These are phyloP conservation scores for Orchesella flavescens DNA, from an alignment of 2,888 invertebrate genomes.

Conservation along the genomic window DNA sequence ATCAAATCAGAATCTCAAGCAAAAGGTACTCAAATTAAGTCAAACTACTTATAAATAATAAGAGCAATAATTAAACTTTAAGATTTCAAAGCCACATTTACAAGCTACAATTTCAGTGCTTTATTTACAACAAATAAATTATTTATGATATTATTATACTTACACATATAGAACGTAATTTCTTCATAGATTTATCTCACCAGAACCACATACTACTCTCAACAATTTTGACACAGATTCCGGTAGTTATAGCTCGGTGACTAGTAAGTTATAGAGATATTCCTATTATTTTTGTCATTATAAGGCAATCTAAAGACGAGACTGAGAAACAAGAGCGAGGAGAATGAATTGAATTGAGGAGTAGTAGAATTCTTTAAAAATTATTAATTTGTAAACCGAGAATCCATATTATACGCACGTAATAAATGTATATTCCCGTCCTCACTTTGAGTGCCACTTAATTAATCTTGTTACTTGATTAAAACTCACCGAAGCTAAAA, in stretches of 20 bases:
- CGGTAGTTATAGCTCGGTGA: too few species aligned
- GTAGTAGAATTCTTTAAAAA: too few species aligned
- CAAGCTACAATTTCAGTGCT: slow-evolving; percentile 9
- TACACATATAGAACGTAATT: not conserved
- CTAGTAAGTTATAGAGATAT: too few species aligned
- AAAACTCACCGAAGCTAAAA: slow-evolving; percentile 7
- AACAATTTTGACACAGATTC: too few species aligned
- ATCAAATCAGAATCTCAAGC: not conserved
- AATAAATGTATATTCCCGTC: slow-evolving; percentile 40
- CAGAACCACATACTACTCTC: too few species aligned
- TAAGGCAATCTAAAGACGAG: too few species aligned
- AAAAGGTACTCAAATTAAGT: slow-evolving; percentile 7
- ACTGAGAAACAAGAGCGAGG: too few species aligned
- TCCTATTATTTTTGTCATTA: too few species aligned
- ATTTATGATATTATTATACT: not conserved
- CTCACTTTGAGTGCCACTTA: slow-evolving; percentile 47
- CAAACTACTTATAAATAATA: not conserved
- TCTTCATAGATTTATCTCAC: too few species aligned
- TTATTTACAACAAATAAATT: slow-evolving; percentile 7
- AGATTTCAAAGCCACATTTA: not conserved
- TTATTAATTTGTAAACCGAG: too few species aligned
- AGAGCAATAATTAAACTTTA: slow-evolving; percentile 3
- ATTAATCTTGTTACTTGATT: not conserved
- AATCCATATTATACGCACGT: too few species aligned
- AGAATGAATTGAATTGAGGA: too few species aligned